Base-by-base conservation (phyloP, 1,140 invertebrate species). In the Brachionus sp. region DNA sequence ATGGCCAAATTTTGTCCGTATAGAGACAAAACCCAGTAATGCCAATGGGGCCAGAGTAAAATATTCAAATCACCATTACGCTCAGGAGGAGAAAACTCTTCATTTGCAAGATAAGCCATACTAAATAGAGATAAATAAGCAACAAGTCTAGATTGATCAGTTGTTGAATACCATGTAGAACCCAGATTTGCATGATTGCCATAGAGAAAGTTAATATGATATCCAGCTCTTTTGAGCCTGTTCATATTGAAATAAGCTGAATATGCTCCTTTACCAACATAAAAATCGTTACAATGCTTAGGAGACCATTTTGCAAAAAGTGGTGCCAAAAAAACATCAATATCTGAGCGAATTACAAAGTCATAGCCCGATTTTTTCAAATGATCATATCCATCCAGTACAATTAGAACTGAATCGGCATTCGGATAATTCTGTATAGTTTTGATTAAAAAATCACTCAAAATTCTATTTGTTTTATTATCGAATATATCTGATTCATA, bases 101-200 rank as follows among this genome's bases (percentile, higher is more conserved):
- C 57, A 68, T 82, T 44, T 44, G 62, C 23, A 5, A 82, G 19
- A 37, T 19, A 42, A 19, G 57, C 16, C 80, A 82, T 82, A 9
- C 80, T 64, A 19, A 66, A 66, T 50, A 82, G 13, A 39, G 80
- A 44, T n/a, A 66, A 42, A 42, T 82, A 66, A 35, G 80, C 37
- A n/a, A 82, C 80, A 50, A 82, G n/a, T 62, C 77, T 35, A 53
- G 39, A 66, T 70, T 82, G 53, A 16, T 82, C 78, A 7, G 78
- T 16, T 6, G 39, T 82, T 5, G 57, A 66, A 16, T 44, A 82
- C 80, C 80, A 82, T 13, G 80, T 82, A 19, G 80, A 82, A 7
- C 80, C 80, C 2, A 82, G 10, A 68, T 68, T 68, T 16, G 2
- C 25, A 1, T 25, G 33, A 16, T 16, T 6, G 0, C 33, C 57